These are phyloP conservation scores for Abscondita cerata DNA, from an alignment of 2,888 invertebrate genomes.

Conservation along the genomic window DNA sequence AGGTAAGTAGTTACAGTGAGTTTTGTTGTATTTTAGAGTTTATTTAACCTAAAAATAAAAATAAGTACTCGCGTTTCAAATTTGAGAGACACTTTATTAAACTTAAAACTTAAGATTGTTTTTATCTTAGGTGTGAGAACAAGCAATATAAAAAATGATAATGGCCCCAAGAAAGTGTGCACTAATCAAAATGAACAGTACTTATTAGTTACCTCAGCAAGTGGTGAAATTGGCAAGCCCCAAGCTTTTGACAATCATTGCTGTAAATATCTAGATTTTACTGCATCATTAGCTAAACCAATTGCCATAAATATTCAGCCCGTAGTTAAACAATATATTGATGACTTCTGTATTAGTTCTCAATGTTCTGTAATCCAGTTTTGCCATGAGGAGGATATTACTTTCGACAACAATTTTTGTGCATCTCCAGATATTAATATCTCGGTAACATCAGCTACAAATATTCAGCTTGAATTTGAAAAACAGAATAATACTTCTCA, in stretches of 20 bases:
- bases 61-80: slow-evolving; percentile 5
- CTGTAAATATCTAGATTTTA: slow-evolving; percentile 4
- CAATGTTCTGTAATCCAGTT: neutral
- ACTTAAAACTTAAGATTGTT: neutral
- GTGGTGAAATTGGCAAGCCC: neutral
- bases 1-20: neutral
- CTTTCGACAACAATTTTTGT: too few relatives aligned
- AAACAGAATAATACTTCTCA: neutral
- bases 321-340: too few relatives aligned
- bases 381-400: neutral
- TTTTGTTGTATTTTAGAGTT: neutral
- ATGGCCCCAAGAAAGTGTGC: neutral
- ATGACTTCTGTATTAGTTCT: too few relatives aligned
- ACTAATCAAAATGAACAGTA: neutral
- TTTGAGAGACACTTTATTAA: neutral
- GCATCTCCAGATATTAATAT: too few relatives aligned
- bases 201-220: neutral
- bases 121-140: neutral
- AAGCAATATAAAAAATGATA: neutral
- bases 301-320: slow-evolving; percentile 5
- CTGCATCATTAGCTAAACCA: neutral
- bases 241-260: slow-evolving; percentile 1
- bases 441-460: neutral
- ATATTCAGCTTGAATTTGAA: neutral
- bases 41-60: slow-evolving; percentile 5